Percentiles rank a stretch among this genome's conserved stretches.
These are phyloP conservation scores for Cephus spinipes DNA, from an alignment of 2,888 invertebrate species.

Conservation along the genomic window DNA sequence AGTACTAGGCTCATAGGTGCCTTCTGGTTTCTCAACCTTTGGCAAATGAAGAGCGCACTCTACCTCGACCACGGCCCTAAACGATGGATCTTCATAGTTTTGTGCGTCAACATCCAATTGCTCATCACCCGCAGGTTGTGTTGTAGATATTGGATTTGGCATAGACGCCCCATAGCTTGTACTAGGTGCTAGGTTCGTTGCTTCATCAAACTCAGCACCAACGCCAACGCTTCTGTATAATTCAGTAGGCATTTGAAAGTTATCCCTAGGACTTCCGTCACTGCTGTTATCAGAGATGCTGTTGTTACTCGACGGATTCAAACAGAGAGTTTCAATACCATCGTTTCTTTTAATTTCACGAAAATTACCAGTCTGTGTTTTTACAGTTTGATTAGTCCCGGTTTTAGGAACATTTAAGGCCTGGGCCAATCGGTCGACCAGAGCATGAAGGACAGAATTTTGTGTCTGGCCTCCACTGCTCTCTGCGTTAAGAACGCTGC, in stretches of 20 bases:
- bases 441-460: constrained; percentile 38
- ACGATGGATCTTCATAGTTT: constrained; percentile 42
- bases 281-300: constrained; percentile 50
- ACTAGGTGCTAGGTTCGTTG: constrained; percentile 34
- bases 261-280: constrained; percentile 44
- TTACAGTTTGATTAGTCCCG: constrained; percentile 39
- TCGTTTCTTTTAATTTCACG: constrained; percentile 3
- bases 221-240: constrained; percentile 60
- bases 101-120: constrained; percentile 27
- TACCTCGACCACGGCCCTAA: constrained; percentile 70
- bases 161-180: constrained; percentile 23
- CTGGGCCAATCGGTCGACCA: constrained; percentile 47
- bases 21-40: constrained; percentile 57
- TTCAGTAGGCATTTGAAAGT: constrained; percentile 49
- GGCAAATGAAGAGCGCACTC: constrained; percentile 72
- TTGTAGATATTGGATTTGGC: constrained; percentile 13
- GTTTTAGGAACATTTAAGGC: constrained; percentile 44
- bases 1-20: constrained; percentile 70
- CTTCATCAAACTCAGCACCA: constrained; percentile 58
- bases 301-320: constrained; percentile 40
- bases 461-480: constrained; percentile 21
- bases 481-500: not conserved
- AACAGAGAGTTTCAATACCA: constrained; percentile 31
- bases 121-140: constrained; percentile 23
- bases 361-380: constrained; percentile 33